Conservation (phyloP, 2,797 vertebrate genomes). For the Falco novaeseelandiae region DNA sequence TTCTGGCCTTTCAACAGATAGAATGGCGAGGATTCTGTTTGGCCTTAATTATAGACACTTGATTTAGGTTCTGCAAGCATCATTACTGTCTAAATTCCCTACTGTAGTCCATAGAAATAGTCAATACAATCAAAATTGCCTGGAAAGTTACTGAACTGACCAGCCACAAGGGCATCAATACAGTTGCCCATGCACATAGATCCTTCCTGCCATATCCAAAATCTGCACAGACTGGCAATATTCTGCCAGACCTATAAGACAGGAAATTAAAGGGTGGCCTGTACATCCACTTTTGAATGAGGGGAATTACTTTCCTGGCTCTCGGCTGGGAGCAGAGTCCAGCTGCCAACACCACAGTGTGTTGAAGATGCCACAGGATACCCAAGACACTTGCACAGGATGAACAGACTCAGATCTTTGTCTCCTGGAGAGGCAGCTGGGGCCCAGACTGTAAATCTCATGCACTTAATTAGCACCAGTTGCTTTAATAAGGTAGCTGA, state of each 20-base stretch:
- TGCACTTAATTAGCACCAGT: not conserved
- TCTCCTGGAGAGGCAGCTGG: not conserved
- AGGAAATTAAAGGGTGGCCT: not conserved
- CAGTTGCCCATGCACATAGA: not conserved
- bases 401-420: not conserved
- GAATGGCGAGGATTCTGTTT: not conserved
- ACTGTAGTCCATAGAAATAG: not conserved
- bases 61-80: not conserved
- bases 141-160: not conserved
- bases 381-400: accelerated
- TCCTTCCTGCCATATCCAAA: not conserved
- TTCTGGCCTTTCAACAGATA: not conserved
- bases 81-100: not conserved
- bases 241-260: not conserved
- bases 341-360: not conserved
- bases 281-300: not conserved
- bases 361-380: not conserved
- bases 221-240: not conserved
- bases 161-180: not conserved
- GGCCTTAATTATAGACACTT: not conserved
- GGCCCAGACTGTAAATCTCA: not conserved
- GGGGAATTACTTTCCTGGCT: not conserved
- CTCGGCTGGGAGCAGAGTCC: not conserved
- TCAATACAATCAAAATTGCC: not conserved
- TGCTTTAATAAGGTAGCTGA: not conserved